Conservation (phyloP, 1,140 invertebrate genomes). For the Drosophila ohnishii region DNA sequence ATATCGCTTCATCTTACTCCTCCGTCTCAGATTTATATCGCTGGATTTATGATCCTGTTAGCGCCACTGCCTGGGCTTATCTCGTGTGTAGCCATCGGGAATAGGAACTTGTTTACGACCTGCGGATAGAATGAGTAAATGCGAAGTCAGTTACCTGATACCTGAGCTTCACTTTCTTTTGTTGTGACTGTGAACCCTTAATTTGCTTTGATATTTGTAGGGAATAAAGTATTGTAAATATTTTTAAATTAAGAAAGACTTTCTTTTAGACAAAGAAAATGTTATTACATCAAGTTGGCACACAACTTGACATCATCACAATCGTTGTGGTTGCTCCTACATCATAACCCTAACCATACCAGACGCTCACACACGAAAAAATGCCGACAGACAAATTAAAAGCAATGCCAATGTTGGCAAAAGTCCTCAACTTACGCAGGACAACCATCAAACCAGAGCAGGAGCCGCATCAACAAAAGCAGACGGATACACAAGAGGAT, state of each 20-base stretch:
- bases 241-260: neutral
- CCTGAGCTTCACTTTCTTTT: constrained; percentile 54
- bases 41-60: constrained; percentile 79
- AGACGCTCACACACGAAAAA: neutral
- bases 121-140: constrained; percentile 68
- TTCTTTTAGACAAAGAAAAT: too few relatives aligned
- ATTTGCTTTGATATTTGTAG: neutral
- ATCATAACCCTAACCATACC: neutral
- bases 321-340: too few relatives aligned
- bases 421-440: constrained; percentile 34
- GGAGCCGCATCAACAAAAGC: neutral
- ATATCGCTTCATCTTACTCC: constrained; percentile 16
- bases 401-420: constrained; percentile 14
- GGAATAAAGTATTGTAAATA: neutral
- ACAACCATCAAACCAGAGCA: constrained; percentile 10
- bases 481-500: neutral
- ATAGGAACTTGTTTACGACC: constrained; percentile 66
- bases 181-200: constrained; percentile 7
- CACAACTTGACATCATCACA: neutral
- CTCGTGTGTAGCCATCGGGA: constrained; percentile 42
- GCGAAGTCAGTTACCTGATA: constrained; percentile 32
- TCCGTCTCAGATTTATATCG: constrained; percentile 69
- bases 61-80: constrained; percentile 74
- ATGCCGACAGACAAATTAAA: constrained; percentile 27
- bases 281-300: neutral